A percentile compares a stretch with the other conserved stretches of the same genome.
These are phyloP conservation scores for Morinoia aosen DNA, from an alignment of 2,888 invertebrate species.

Conservation along the genomic window DNA sequence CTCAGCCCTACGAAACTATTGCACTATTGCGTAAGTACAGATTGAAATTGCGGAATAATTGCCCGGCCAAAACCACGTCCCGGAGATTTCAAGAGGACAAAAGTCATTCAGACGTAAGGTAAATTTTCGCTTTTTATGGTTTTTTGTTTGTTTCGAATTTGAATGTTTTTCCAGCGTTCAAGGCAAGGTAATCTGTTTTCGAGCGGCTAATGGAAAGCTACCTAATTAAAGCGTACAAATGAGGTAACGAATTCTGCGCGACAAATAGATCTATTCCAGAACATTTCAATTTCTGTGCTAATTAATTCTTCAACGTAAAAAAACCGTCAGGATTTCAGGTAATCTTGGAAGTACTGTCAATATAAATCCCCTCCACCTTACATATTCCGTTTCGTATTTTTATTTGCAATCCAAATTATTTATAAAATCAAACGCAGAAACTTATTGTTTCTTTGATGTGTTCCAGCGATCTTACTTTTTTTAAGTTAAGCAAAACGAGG, in stretches of 20 bases:
- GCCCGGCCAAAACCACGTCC: neutral
- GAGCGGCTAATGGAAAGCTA: neutral
- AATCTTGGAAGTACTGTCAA: neutral
- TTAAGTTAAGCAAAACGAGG: neutral
- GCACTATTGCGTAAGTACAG: neutral
- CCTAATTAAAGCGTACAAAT: neutral
- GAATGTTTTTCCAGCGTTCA: neutral
- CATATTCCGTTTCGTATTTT: neutral
- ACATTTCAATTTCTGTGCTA: neutral
- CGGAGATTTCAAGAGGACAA: neutral
- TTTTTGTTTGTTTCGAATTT: neutral
- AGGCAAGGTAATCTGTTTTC: neutral
- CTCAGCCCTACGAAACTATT: neutral
- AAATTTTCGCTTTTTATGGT: neutral
- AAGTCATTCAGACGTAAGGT: neutral
- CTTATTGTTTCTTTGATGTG: neutral
- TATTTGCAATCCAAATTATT: neutral
- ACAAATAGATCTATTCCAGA: neutral
- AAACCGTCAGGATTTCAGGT: neutral
- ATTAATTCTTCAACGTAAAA: neutral
- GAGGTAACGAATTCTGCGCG: neutral
- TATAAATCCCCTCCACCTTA: neutral
- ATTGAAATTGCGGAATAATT: neutral
- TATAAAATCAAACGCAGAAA: neutral
- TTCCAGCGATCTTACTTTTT: neutral